A percentile compares a stretch with the other conserved stretches of the same genome.
Evolutionary conservation across 1,140 invertebrate species (phyloP).

Genomic region (Bombus breviceps): DNA sequence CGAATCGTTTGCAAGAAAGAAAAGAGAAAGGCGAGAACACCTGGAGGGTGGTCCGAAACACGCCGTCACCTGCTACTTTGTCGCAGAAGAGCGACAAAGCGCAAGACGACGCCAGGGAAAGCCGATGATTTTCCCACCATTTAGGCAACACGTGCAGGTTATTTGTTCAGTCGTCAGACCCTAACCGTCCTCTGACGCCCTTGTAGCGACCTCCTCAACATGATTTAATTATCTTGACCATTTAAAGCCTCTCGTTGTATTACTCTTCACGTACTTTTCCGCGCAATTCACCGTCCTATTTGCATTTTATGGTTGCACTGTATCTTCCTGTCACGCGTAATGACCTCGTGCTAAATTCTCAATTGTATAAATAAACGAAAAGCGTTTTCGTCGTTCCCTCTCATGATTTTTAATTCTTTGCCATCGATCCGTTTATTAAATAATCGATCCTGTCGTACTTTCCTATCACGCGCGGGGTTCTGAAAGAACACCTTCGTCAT

Average conservation of each 20-base stretch:
- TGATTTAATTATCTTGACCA: constrained; percentile 30
- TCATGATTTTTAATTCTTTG: neutral
- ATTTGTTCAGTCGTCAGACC: constrained; percentile 52
- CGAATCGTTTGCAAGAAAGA: too few species aligned
- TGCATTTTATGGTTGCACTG: neutral
- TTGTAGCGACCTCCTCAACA: neutral
- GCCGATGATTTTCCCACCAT: constrained; percentile 40
- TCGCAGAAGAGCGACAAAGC: neutral
- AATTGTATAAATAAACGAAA: too few species aligned
- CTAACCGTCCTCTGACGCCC: neutral
- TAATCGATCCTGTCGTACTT: too few species aligned
- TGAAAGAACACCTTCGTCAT: too few species aligned
- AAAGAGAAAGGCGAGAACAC: constrained; percentile 13
- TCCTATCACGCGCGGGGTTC: fast-evolving
- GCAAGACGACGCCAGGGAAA: constrained; percentile 1
- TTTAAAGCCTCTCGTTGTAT: neutral
- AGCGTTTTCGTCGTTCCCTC: neutral
- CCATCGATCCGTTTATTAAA: neutral
- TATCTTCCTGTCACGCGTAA: neutral
- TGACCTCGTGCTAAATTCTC: neutral
- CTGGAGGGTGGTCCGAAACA: neutral
- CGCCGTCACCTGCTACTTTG: neutral
- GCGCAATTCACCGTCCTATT: neutral
- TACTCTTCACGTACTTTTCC: neutral
- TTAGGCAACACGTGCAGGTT: constrained; percentile 33